phyloP scores from a whole-genome alignment of 2,888 invertebrate genomes.

The Frankliniella fusca region DNA sequence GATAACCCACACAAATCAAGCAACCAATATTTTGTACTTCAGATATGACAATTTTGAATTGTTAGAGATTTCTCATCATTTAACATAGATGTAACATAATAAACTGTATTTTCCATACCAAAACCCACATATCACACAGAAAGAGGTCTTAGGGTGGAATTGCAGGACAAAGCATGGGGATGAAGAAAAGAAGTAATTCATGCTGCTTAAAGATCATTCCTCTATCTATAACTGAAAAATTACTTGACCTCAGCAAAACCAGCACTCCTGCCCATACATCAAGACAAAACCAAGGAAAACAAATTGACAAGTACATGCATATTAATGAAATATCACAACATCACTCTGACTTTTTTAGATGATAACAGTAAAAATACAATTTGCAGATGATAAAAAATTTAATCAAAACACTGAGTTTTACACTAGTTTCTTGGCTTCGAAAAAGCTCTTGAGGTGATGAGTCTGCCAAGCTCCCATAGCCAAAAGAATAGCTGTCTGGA shows the following conservation, averaged over 20 bases:
- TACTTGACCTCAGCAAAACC: neutral
- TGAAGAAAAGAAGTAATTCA: neutral
- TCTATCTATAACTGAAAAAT: neutral
- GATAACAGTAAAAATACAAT: neutral
- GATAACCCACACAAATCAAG: neutral
- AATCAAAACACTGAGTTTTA: slow-evolving; percentile 47
- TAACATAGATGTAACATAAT: too few relatives aligned
- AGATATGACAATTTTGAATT: neutral
- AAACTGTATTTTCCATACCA: neutral
- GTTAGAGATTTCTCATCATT: neutral
- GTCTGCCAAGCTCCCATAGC: slow-evolving; percentile 98
- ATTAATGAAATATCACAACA: neutral
- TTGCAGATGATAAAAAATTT: neutral
- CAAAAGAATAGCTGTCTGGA: slow-evolving; percentile 84
- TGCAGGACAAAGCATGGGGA: neutral
- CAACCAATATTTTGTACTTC: neutral
- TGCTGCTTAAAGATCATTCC: neutral
- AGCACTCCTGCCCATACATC: neutral
- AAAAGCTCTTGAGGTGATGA: slow-evolving; percentile 98
- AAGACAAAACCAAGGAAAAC: neutral
- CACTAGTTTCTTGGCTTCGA: slow-evolving; percentile 98
- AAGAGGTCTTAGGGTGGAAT: neutral
- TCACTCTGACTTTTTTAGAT: neutral
- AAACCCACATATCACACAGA: neutral
- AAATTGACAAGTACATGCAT: neutral